These are phyloP conservation scores for Phthorimaea operculella DNA, from an alignment of 1,140 invertebrate genomes.

Conservation along the genomic window DNA sequence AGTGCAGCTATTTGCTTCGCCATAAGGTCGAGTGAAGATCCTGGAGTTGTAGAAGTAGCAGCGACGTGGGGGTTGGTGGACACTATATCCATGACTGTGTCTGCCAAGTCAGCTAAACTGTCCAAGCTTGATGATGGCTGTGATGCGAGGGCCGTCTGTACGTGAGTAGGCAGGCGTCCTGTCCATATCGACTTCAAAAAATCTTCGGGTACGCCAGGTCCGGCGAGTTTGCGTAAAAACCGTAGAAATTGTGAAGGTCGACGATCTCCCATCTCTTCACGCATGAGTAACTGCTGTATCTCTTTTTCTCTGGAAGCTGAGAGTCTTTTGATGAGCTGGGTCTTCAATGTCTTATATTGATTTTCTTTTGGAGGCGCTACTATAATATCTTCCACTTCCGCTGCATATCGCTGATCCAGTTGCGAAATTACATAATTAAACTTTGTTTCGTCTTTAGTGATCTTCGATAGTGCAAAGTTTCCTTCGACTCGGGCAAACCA, in stretches of 20 bases:
- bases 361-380: background rate
- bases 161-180: background rate
- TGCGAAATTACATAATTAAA: background rate
- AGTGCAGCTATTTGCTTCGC: background rate
- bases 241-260: background rate
- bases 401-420: background rate
- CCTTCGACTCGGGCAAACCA: background rate
- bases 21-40: background rate
- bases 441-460: background rate
- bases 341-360: background rate
- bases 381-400: background rate
- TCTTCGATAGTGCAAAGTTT: background rate
- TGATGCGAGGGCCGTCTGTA: background rate
- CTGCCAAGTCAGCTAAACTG: background rate
- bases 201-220: background rate
- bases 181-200: background rate
- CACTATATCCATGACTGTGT: background rate
- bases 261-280: background rate
- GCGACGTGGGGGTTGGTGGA: background rate
- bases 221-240: background rate
- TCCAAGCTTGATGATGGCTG: background rate
- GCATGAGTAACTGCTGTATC: background rate
- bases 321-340: background rate
- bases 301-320: background rate
- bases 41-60: background rate